Conservation (phyloP, 2,797 vertebrate genomes). For the Poecile montanus region DNA sequence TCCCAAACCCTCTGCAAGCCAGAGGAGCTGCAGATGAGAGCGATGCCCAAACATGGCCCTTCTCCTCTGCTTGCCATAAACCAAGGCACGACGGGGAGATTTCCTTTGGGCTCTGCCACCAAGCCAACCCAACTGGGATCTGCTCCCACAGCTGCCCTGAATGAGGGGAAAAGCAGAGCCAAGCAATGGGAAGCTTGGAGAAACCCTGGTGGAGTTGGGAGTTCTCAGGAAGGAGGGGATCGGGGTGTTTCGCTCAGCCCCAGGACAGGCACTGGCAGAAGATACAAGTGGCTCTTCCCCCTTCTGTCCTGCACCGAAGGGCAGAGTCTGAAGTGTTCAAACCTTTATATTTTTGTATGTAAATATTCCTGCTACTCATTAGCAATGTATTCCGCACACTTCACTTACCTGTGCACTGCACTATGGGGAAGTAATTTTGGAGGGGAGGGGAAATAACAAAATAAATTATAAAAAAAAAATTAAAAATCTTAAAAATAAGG, state of each 20-base stretch:
- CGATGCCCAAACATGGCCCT: fast-evolving
- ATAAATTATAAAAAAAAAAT: not conserved
- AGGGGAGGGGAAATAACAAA: not conserved
- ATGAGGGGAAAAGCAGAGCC: not conserved
- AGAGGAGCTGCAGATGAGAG: not conserved
- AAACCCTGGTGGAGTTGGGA: not conserved
- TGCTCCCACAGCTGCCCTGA: not conserved
- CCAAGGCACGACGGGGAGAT: fast-evolving
- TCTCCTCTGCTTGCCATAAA: not conserved
- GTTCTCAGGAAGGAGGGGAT: not conserved
- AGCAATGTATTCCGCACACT: conserved; percentile 24
- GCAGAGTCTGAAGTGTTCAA: conserved; percentile 1
- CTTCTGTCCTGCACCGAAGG: not conserved
- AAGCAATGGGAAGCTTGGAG: not conserved
- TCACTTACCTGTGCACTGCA: conserved; percentile 31
- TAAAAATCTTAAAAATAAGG: not conserved
- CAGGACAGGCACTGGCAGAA: not conserved
- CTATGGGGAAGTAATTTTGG: not conserved
- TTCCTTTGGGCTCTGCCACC: not conserved
- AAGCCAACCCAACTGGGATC: fast-evolving
- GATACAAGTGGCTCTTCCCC: not conserved
- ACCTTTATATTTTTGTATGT: conserved; percentile 34
- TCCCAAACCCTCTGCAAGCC: not conserved
- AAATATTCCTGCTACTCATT: conserved; percentile 42
- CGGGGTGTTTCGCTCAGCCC: not conserved